Percentiles rank a stretch among this genome's conserved stretches.
Conservation (phyloP, 1,140 invertebrate species). For the Rhopalosiphum padi region DNA sequence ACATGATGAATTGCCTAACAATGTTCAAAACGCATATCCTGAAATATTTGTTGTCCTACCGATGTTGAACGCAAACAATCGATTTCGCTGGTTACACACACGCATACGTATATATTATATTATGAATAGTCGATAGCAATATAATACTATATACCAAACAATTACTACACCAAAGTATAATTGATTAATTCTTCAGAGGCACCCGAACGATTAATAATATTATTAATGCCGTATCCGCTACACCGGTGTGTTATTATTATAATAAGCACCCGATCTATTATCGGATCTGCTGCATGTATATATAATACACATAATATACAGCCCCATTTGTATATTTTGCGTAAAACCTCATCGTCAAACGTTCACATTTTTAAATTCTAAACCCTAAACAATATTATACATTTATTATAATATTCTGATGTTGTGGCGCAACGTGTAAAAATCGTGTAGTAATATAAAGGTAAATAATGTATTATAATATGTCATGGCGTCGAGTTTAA, state of each 20-base stretch:
- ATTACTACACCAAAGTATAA: background rate
- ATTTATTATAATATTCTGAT: background rate
- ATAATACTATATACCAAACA: background rate
- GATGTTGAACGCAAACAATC: background rate
- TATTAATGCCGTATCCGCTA: background rate
- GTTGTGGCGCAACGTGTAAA: background rate
- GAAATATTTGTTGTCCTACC: background rate
- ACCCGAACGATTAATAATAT: background rate
- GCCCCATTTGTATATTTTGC: background rate
- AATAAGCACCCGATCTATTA: background rate
- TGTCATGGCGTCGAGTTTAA: background rate
- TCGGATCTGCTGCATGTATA: background rate
- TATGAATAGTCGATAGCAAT: background rate
- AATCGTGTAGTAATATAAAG: background rate
- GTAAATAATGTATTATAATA: background rate
- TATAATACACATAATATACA: background rate
- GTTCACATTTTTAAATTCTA: background rate
- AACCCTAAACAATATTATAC: background rate
- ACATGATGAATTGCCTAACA: conserved; percentile 19
- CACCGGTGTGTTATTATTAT: background rate
- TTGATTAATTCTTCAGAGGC: conserved; percentile 21
- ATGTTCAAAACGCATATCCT: background rate
- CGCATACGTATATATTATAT: background rate
- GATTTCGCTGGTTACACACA: background rate
- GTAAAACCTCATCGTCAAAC: background rate